Base-by-base conservation (phyloP, 1,140 invertebrate genomes). In the Aphaenogaster ashmeadi region DNA sequence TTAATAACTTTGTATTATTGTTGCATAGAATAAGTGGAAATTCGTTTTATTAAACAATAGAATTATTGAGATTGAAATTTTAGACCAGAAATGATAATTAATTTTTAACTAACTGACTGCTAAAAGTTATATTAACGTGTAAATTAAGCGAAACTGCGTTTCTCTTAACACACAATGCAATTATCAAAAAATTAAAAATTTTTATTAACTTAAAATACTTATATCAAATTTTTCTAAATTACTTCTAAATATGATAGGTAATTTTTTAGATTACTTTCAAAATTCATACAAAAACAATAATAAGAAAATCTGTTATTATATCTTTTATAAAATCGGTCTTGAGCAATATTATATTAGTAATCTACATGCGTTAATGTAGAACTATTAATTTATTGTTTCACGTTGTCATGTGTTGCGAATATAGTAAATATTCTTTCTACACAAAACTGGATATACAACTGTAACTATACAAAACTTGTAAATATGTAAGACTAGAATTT, bases 181-280 rank as follows among this genome's bases (percentile, higher is more conserved):
- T 72, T 72, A 72, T 54, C 18, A 27, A 38, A 72, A 36, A 72
- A 36, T 72, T 72, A 0, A 72, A 54, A 54, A 4, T 72, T 47
- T 52, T 4, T 18, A 36, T 18, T 11, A 27, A 21, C 5, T 21
- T 44, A 41, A 47, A 58, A 58, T 33, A 50, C 50, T 33, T 47
- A 33, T 71, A 33, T 71, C 13, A 18, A 69, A 8, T 69, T 47
- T 27, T 13, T 47, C 7, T 5, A 69, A 74, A 74, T 74, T 38
- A 44, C 1, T 67, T 67, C 36, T n/a, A 44, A 67, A 44, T 67
- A 0, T 38, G 36, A 66, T n/a, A 66, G 15, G 7, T 11, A 9
- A 67, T 13, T 44, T 44, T 67, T 44, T n/a, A 74, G 18, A 2
- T 74, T 38, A 21, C 13, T 74, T 74, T 38, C 0, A 72, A 74